Percentiles rank a stretch among this genome's conserved stretches.
Evolutionary conservation across 2,797 vertebrate species (phyloP).

Genomic region (Poliocrania exsul): DNA sequence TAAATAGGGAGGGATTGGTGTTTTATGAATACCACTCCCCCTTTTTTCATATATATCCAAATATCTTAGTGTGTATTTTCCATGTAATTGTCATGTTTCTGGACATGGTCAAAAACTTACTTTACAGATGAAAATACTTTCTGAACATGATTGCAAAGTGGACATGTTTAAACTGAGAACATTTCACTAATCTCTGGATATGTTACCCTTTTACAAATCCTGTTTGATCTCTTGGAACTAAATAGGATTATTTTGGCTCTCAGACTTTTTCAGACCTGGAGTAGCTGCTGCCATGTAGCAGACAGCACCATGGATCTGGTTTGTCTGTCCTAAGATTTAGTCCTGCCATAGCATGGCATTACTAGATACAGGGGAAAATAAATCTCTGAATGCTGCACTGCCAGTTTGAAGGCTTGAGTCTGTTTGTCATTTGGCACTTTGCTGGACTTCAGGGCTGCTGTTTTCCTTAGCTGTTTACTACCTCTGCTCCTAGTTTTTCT

Average conservation of each 20-base stretch:
- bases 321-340: background rate
- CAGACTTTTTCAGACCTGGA: constrained; percentile 14
- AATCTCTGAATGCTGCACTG: background rate
- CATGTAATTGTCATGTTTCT: background rate
- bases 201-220: constrained; percentile 38
- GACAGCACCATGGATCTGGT: background rate
- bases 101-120: background rate
- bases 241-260: constrained; percentile 55
- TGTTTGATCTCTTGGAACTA: constrained; percentile 13
- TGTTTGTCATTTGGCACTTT: background rate
- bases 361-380: background rate
- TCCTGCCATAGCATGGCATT: background rate
- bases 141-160: background rate
- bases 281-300: background rate
- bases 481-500: background rate
- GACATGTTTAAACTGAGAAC: background rate
- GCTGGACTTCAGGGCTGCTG: background rate
- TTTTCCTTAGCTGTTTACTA: background rate
- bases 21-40: background rate
- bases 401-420: background rate
- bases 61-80: background rate
- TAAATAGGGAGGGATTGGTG: background rate
- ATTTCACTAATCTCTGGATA: constrained; percentile 15
- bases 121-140: background rate
- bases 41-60: no score